A percentile compares a stretch with the other conserved stretches of the same genome.
phyloP scores from a whole-genome alignment of 2,888 invertebrate species.

The Hyposoter didymator region DNA sequence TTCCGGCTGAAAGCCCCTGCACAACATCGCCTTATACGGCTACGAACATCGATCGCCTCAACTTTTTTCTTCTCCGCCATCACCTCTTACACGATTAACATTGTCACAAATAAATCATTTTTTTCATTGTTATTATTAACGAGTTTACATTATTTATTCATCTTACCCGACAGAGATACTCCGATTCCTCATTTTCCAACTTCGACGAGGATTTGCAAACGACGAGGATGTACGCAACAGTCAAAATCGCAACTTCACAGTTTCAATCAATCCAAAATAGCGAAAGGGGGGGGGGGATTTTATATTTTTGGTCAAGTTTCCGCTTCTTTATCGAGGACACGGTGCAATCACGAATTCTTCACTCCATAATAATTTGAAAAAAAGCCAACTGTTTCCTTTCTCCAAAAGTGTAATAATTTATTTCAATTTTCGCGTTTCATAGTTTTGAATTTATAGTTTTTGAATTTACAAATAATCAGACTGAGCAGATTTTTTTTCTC shows the following conservation, averaged over 20 bases:
- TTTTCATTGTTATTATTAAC: slow-evolving; percentile 9
- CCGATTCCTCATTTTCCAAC: neutral
- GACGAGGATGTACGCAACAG: neutral
- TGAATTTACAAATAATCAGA: no score
- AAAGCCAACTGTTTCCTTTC: neutral
- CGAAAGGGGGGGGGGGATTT: neutral
- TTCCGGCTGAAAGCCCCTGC: slow-evolving; percentile 69
- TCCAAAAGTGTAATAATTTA: neutral
- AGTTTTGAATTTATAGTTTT: no score
- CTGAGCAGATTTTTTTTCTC: no score
- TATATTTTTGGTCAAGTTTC: neutral
- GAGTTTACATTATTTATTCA: neutral
- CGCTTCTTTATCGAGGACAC: neutral
- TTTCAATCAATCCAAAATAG: neutral
- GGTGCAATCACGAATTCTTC: neutral
- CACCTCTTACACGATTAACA: neutral
- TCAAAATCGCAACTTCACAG: neutral
- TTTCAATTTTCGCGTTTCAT: neutral
- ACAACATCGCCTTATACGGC: slow-evolving; percentile 51
- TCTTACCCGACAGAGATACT: neutral
- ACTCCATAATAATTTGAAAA: neutral
- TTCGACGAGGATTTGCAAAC: neutral
- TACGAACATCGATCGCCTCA: neutral
- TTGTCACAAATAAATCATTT: slow-evolving; percentile 14
- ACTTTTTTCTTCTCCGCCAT: neutral